Evolutionary conservation across 2,888 invertebrate genomes (phyloP).

Genomic region (Quadriops clusia): DNA sequence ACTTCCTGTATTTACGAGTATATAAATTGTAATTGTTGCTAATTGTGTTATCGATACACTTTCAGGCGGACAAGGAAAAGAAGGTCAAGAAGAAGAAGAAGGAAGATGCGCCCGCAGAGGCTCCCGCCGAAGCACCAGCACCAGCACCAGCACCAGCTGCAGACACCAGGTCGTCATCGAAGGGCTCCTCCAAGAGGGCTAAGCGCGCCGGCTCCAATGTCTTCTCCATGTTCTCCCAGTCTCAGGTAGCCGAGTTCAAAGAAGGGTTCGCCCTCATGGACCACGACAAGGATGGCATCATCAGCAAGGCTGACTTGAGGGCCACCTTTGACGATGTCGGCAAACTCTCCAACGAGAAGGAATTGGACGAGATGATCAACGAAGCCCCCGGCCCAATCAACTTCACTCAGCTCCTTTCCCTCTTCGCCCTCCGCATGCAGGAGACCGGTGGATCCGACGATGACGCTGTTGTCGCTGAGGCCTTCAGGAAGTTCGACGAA

Average conservation of each 20-base stretch:
- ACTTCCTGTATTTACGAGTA: too few species aligned
- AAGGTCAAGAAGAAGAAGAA: constrained; percentile 87
- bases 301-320: constrained; percentile 78
- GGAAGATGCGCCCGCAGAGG: constrained; percentile 73
- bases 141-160: constrained; percentile 57
- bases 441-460: constrained; percentile 80
- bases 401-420: constrained; percentile 86
- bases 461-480: constrained; percentile 80
- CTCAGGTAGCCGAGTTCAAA: constrained; percentile 93
- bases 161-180: constrained; percentile 64
- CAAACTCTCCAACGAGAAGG: constrained; percentile 79
- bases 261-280: constrained; percentile 95
- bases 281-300: constrained; percentile 72
- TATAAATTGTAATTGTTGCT: background rate
- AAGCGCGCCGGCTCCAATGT: constrained; percentile 90
- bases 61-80: constrained; percentile 86
- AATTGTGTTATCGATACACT: constrained; percentile 5
- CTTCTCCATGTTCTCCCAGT: constrained; percentile 94
- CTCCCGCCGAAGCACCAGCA: constrained; percentile 51
- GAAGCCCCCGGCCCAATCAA: constrained; percentile 84
- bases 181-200: constrained; percentile 69
- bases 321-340: constrained; percentile 88
- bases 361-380: constrained; percentile 80
- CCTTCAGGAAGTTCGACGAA: constrained; percentile 86
- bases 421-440: constrained; percentile 87